Conservation (phyloP, 2,113 vertebrate genomes). For the Amblyornis subalaris region DNA sequence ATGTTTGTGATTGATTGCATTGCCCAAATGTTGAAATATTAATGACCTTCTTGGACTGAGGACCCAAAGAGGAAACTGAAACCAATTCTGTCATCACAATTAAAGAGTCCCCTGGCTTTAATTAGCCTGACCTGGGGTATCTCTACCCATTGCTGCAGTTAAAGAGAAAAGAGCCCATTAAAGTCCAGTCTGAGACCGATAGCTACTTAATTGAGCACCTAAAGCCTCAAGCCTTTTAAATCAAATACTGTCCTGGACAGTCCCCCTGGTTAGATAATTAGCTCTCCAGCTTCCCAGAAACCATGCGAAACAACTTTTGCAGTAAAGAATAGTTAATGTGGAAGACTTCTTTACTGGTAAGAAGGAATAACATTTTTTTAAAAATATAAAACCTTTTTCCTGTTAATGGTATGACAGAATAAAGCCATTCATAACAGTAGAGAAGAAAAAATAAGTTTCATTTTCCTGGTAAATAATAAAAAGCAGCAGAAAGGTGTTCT, state of each 20-base stretch:
- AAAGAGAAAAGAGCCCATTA: slow-evolving; percentile 93
- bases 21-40: slow-evolving; percentile 83
- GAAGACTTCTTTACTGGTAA: slow-evolving; percentile 54
- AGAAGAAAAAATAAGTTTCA: background rate
- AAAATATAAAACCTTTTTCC: slow-evolving; percentile 39
- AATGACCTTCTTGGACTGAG: slow-evolving; percentile 78
- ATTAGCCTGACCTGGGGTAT: slow-evolving; percentile 93
- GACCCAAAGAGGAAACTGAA: slow-evolving; percentile 84
- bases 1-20: slow-evolving; percentile 86
- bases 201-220: slow-evolving; percentile 98
- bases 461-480: slow-evolving; percentile 32
- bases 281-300: slow-evolving; percentile 74
- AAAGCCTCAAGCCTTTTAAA: slow-evolving; percentile 94
- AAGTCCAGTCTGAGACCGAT: slow-evolving; percentile 92
- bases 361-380: slow-evolving; percentile 50
- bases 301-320: slow-evolving; percentile 71
- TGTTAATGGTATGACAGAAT: slow-evolving; percentile 12
- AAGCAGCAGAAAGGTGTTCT: background rate
- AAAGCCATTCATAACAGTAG: background rate
- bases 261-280: slow-evolving; percentile 92
- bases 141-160: slow-evolving; percentile 84
- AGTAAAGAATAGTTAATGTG: slow-evolving; percentile 68
- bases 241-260: slow-evolving; percentile 90
- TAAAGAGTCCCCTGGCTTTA: slow-evolving; percentile 97
- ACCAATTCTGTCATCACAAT: slow-evolving; percentile 95